Evolutionary conservation across 1,140 invertebrate species (phyloP).

Genomic region (Euborellia annulipes): DNA sequence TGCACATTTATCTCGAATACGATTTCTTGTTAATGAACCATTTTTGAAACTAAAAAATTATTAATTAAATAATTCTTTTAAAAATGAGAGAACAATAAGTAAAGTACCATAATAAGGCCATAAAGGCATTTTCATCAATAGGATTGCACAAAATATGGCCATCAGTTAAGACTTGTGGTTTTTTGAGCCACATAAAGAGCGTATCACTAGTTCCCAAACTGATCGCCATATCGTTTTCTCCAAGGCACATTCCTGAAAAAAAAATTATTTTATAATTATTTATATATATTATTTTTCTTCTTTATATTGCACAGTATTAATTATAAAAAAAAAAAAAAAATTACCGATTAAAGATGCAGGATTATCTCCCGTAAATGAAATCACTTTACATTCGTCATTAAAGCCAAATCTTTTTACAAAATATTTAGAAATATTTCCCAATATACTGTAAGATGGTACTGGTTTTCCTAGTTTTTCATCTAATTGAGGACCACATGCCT

Average conservation of each 20-base stretch:
- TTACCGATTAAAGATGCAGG: constrained; percentile 64
- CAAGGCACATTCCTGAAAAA: constrained; percentile 56
- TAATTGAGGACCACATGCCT: constrained; percentile 43
- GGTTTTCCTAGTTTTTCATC: constrained; percentile 43
- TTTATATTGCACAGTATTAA: constrained; percentile 6
- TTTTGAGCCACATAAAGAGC: constrained; percentile 59
- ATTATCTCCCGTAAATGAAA: constrained; percentile 92
- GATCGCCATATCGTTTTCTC: constrained; percentile 65
- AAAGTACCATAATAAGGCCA: constrained; percentile 76
- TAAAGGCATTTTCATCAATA: constrained; percentile 53
- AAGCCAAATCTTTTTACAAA: constrained; percentile 77
- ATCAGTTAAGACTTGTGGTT: constrained; percentile 45
- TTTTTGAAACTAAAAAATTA: constrained; percentile 67
- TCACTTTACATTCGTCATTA: constrained; percentile 54
- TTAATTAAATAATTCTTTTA: constrained; percentile 2
- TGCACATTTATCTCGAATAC: constrained; percentile 57
- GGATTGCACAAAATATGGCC: constrained; percentile 84
- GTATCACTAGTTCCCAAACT: constrained; percentile 91
- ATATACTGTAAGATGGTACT: constrained; percentile 44
- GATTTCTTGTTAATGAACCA: constrained; percentile 77
- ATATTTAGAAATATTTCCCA: constrained; percentile 62
- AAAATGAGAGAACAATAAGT: no score
- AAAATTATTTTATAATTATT: constrained; percentile 7
- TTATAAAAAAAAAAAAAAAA: constrained; percentile 7
- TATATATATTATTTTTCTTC: constrained; percentile 4